These are phyloP conservation scores for Trichonephila clavipes DNA, from an alignment of 1,140 invertebrate genomes.

Conservation along the genomic window DNA sequence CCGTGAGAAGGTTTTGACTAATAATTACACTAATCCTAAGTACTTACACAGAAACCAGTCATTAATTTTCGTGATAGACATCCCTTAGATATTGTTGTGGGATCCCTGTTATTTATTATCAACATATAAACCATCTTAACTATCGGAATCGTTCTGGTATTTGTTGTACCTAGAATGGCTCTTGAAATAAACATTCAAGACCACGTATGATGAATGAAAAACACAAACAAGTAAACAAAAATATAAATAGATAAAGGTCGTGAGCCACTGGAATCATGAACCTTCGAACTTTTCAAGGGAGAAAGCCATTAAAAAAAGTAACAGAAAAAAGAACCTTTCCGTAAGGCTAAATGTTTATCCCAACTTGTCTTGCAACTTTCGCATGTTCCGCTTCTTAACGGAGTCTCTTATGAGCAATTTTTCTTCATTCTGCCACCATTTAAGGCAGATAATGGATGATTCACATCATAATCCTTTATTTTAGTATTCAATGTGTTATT, in stretches of 20 bases:
- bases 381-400: constrained; percentile 2
- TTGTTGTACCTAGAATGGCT: neutral
- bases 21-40: neutral
- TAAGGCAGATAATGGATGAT: neutral
- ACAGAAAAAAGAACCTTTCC: neutral
- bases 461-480: neutral
- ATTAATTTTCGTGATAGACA: constrained; percentile 11
- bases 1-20: neutral
- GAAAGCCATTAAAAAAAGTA: neutral
- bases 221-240: neutral
- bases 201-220: neutral
- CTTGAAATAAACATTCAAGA: neutral
- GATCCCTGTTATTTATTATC: neutral
- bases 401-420: neutral
- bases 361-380: constrained; percentile 13
- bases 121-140: neutral
- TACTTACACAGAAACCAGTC: neutral
- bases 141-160: neutral
- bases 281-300: constrained; percentile 36
- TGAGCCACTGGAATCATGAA: constrained; percentile 28
- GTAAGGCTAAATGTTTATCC: neutral
- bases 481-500: neutral
- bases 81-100: neutral
- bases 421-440: neutral
- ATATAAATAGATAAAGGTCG: neutral